These are phyloP conservation scores for Gryllus longicercus DNA, from an alignment of 2,888 invertebrate genomes.

Conservation along the genomic window DNA sequence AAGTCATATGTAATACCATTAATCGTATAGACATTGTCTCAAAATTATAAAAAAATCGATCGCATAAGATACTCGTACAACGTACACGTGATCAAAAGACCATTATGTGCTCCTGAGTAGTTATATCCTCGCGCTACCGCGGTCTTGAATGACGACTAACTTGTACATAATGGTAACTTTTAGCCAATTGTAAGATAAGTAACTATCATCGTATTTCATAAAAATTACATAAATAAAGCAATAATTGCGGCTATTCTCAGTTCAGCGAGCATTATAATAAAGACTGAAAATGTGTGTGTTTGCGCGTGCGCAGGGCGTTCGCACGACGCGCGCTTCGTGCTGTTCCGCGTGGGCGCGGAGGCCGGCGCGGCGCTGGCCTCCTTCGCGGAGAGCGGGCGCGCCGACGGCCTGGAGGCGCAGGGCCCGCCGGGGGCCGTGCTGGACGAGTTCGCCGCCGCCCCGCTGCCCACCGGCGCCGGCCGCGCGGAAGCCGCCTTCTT, in stretches of 20 bases:
- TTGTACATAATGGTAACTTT: too few relatives aligned
- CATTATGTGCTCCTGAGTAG: neutral
- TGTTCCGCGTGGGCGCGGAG: slow-evolving; percentile 76
- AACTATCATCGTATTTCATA: neutral
- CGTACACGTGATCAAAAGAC: too few relatives aligned
- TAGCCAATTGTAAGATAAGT: too few relatives aligned
- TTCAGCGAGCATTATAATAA: too few relatives aligned
- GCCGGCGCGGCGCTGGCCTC: slow-evolving; percentile 74
- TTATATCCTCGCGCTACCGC: neutral
- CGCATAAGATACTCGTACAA: too few relatives aligned
- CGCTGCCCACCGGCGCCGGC: slow-evolving; percentile 70
- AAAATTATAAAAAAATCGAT: too few relatives aligned
- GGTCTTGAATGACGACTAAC: too few relatives aligned
- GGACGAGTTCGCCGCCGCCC: slow-evolving; percentile 79
- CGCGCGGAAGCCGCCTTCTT: slow-evolving; percentile 78
- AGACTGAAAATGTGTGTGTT: neutral
- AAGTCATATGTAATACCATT: too few relatives aligned
- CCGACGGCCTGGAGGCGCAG: slow-evolving; percentile 67
- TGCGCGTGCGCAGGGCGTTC: slow-evolving; percentile 70
- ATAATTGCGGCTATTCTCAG: neutral
- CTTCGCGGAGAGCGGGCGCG: slow-evolving; percentile 81
- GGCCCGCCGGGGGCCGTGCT: slow-evolving; percentile 72
- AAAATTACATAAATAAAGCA: neutral
- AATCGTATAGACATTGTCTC: too few relatives aligned
- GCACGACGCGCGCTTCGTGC: slow-evolving; percentile 74